phyloP scores from a whole-genome alignment of 2,797 vertebrate genomes.

The Coregonus suidteri region DNA sequence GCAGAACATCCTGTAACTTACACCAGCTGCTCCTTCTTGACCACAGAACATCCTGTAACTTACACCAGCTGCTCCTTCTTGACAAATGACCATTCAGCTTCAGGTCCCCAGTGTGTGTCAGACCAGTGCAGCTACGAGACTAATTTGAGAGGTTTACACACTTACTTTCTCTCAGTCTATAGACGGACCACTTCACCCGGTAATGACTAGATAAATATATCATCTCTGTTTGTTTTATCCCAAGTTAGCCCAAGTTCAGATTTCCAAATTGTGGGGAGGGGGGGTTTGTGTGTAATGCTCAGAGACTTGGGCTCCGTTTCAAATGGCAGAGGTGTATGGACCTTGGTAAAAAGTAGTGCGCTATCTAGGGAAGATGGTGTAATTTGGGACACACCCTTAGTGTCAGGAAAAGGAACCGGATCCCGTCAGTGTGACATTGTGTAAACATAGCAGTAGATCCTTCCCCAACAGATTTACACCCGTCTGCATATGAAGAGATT shows the following conservation, averaged over 20 bases:
- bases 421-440: slow-evolving; percentile 73
- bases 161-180: slow-evolving; percentile 54
- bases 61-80: slow-evolving; percentile 48
- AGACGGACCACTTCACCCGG: slow-evolving; percentile 73
- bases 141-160: slow-evolving; percentile 55
- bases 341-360: not conserved
- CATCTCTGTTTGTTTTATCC: slow-evolving; percentile 77
- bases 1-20: too few species aligned
- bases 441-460: slow-evolving; percentile 77
- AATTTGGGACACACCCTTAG: not conserved
- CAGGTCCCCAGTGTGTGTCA: slow-evolving; percentile 57
- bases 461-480: slow-evolving; percentile 73
- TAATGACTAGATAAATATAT: slow-evolving; percentile 83
- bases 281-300: not conserved
- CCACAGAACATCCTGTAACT: too few species aligned
- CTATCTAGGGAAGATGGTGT: not conserved
- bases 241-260: slow-evolving; percentile 65
- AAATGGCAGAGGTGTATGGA: not conserved
- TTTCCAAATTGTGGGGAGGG: slow-evolving; percentile 37
- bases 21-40: too few species aligned
- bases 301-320: not conserved
- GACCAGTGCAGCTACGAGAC: slow-evolving; percentile 39
- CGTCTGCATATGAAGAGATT: slow-evolving; percentile 81
- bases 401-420: slow-evolving; percentile 79
- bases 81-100: slow-evolving; percentile 65